These are phyloP conservation scores for Automeris io DNA, from an alignment of 2,888 invertebrate species.

Conservation along the genomic window DNA sequence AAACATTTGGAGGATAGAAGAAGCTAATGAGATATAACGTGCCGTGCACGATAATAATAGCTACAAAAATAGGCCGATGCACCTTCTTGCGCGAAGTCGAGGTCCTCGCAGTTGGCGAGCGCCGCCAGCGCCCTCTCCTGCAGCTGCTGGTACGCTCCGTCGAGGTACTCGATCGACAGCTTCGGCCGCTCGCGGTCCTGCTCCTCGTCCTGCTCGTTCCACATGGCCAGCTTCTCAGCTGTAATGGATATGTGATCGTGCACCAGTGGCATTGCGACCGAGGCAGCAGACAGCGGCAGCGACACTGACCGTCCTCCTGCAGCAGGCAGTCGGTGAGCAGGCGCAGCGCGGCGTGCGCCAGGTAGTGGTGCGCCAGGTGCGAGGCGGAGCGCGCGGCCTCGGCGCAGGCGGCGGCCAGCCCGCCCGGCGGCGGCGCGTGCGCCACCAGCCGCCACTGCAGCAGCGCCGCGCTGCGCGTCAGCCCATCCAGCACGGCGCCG, in stretches of 20 bases:
- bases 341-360: conserved; percentile 31
- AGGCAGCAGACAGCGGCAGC: not conserved
- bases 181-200: conserved; percentile 18
- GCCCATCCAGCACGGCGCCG: conserved; percentile 13
- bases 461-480: conserved; percentile 11
- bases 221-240: conserved; percentile 33
- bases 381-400: conserved; percentile 16
- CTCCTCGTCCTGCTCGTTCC: conserved; percentile 23
- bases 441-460: conserved; percentile 13
- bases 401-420: conserved; percentile 11
- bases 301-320: conserved; percentile 35
- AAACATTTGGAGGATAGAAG: no score
- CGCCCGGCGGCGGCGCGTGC: conserved; percentile 9
- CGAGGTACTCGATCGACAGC: conserved; percentile 24
- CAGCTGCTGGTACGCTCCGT: conserved; percentile 24
- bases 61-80: not conserved
- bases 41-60: not conserved
- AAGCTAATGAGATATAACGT: no score
- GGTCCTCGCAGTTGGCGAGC: conserved; percentile 28
- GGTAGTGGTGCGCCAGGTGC: conserved; percentile 26
- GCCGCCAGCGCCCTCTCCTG: conserved; percentile 31
- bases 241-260: not conserved
- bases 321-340: conserved; percentile 31
- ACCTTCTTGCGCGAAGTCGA: not conserved
- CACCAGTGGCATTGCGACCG: not conserved